phyloP scores from a whole-genome alignment of 2,888 invertebrate genomes.

The Perizoma flavofasciatum region DNA sequence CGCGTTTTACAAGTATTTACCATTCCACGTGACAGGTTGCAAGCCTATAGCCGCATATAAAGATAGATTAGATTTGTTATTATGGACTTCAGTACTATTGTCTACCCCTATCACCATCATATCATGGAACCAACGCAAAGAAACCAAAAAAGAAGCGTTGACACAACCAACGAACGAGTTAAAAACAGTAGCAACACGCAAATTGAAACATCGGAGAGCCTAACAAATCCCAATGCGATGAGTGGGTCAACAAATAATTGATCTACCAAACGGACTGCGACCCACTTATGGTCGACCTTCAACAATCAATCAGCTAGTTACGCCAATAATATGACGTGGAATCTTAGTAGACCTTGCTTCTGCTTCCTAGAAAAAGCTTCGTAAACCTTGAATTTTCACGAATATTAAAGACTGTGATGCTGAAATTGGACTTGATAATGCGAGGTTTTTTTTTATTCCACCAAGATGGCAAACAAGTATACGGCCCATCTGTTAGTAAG shows the following conservation, averaged over 20 bases:
- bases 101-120: no score
- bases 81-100: no score
- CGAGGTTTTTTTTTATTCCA: no score
- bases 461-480: no score
- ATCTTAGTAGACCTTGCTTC: conserved; percentile 28
- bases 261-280: conserved; percentile 47
- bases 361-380: conserved; percentile 22
- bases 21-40: no score
- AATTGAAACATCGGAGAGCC: conserved; percentile 52
- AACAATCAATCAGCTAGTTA: conserved; percentile 49
- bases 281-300: conserved; percentile 62
- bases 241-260: conserved; percentile 70
- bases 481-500: no score
- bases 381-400: background rate
- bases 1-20: no score
- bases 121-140: no score
- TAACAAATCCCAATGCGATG: conserved; percentile 64
- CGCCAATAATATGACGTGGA: conserved; percentile 33
- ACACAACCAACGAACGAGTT: conserved; percentile 20
- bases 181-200: conserved; percentile 36
- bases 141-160: no score
- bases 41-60: no score
- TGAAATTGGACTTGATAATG: no score
- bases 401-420: background rate
- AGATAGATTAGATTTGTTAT: no score